phyloP scores from a whole-genome alignment of 2,113 vertebrate species.

The Amphilophus citrinellus region DNA sequence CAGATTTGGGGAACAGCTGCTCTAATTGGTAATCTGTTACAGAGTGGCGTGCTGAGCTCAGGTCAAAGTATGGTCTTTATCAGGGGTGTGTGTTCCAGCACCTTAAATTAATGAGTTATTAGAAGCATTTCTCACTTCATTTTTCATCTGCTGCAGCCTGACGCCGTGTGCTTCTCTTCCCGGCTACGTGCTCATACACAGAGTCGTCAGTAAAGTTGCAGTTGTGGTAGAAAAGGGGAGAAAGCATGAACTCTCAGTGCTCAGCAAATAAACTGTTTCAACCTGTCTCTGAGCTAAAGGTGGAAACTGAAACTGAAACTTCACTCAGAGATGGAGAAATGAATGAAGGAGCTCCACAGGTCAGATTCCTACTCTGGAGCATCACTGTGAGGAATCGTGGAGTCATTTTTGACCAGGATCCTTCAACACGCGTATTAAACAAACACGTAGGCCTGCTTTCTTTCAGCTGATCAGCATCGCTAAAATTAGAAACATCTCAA shows the following conservation, averaged over 20 bases:
- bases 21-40: fast-evolving
- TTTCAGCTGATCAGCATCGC: neutral
- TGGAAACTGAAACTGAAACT: neutral
- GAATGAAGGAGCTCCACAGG: neutral
- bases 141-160: too few species aligned
- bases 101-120: neutral
- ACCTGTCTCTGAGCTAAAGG: neutral
- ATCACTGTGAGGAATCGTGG: too few species aligned
- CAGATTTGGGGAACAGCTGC: neutral
- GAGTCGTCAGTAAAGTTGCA: neutral
- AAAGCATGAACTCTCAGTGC: too few species aligned
- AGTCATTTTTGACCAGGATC: too few species aligned
- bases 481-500: neutral
- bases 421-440: fast-evolving
- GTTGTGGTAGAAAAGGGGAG: too few species aligned
- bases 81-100: neutral
- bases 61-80: too few species aligned
- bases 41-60: neutral
- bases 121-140: neutral
- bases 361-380: too few species aligned
- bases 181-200: neutral
- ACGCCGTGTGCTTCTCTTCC: neutral
- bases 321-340: neutral
- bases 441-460: neutral
- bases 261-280: neutral